Percentiles rank a stretch among this genome's conserved stretches.
Evolutionary conservation across 1,140 invertebrate genomes (phyloP).

Genomic region (Pseudomyrmex flavicornis): DNA sequence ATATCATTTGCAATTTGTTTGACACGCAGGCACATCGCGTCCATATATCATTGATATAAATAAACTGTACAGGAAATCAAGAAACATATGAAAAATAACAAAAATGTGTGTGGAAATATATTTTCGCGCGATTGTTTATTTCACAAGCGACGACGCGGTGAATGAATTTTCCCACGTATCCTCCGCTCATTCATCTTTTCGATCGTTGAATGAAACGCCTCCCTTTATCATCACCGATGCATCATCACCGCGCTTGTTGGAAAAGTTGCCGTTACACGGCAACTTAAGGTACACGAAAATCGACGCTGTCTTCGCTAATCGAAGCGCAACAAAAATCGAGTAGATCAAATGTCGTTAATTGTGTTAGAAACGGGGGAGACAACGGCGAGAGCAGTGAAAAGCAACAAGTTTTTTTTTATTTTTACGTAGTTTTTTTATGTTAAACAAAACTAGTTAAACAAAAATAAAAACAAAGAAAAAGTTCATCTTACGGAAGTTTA

Average conservation of each 20-base stretch:
- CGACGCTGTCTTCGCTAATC: not conserved
- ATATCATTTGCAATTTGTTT: not conserved
- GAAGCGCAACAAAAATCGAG: slow-evolving; percentile 33
- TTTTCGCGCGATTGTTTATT: slow-evolving; percentile 32
- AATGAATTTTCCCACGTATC: slow-evolving; percentile 29
- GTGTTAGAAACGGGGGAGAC: not conserved
- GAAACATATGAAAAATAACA: no score
- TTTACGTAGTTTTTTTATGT: not conserved
- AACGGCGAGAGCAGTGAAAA: not conserved
- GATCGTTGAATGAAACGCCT: slow-evolving; percentile 65
- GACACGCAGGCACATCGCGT: not conserved
- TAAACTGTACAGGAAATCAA: no score
- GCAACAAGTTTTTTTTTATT: not conserved
- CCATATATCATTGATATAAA: no score
- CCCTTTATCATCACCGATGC: slow-evolving; percentile 30
- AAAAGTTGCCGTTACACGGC: slow-evolving; percentile 18
- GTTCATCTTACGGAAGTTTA: no score
- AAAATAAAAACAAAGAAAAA: no score
- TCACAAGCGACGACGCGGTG: not conserved
- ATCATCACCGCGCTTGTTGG: slow-evolving; percentile 3
- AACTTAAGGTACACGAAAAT: slow-evolving; percentile 25
- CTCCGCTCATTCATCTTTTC: slow-evolving; percentile 67
- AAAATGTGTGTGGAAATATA: no score
- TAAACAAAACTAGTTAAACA: no score
- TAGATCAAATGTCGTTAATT: slow-evolving; percentile 10